Evolutionary conservation across 1,140 invertebrate species (phyloP).

Genomic region (Drosophila tristis): DNA sequence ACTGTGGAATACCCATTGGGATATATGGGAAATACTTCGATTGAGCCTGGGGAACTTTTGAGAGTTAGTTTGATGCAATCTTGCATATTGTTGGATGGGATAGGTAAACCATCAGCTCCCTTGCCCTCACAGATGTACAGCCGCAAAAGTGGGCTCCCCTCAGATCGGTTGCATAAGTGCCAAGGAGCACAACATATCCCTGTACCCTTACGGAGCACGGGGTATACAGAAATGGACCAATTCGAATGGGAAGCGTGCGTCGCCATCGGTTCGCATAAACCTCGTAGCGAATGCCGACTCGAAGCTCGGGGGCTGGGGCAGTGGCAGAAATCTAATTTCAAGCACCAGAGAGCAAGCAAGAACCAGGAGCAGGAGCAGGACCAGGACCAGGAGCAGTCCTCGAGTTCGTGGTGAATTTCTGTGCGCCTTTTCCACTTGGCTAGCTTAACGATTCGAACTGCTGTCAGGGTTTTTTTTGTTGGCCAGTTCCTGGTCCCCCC

Average conservation of each 20-base stretch:
- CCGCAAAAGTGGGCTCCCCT: no score
- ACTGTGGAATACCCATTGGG: constrained; percentile 1
- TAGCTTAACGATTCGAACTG: constrained; percentile 48
- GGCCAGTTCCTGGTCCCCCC: constrained; percentile 15
- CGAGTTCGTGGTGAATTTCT: constrained; percentile 15
- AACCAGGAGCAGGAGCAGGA: constrained; percentile 14
- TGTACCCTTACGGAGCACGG: background rate
- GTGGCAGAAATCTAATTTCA: constrained; percentile 51
- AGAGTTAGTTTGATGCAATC: no score
- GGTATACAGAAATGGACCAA: background rate
- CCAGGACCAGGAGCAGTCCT: background rate
- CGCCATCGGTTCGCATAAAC: constrained; percentile 16
- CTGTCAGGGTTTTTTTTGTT: constrained; percentile 28
- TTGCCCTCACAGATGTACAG: no score
- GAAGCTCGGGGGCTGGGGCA: constrained; percentile 4
- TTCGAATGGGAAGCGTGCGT: constrained; percentile 21
- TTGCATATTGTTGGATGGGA: no score
- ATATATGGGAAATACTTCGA: no score
- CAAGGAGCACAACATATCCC: no score
- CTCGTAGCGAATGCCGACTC: constrained; percentile 36
- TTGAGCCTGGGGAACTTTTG: background rate
- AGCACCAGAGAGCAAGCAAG: constrained; percentile 46
- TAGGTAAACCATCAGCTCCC: no score
- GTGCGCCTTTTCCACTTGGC: constrained; percentile 47
- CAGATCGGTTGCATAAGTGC: no score